Evolutionary conservation across 2,113 vertebrate genomes (phyloP).

Genomic region (Sceloporus tristichus): DNA sequence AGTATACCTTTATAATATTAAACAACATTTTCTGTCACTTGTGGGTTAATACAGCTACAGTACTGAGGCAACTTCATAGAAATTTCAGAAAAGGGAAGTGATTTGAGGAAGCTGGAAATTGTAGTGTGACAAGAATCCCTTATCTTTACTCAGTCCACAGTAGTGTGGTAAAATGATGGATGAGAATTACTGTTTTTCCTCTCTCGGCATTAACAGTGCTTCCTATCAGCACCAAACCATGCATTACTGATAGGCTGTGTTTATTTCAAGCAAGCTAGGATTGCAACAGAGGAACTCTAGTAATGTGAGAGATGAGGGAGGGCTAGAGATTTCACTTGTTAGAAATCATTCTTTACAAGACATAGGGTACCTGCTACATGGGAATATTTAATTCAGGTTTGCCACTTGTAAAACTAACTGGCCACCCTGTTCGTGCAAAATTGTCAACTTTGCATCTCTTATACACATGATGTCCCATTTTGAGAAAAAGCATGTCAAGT

Average conservation of each 20-base stretch:
- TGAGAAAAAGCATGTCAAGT: no score
- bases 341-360: conserved; percentile 1
- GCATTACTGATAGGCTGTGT: conserved; percentile 40
- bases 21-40: conserved; percentile 29
- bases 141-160: conserved; percentile 62
- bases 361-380: neutral
- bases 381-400: neutral
- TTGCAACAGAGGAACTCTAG: conserved; percentile 38
- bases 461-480: no score
- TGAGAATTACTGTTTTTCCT: conserved; percentile 64
- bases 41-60: conserved; percentile 27
- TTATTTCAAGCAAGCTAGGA: conserved; percentile 43
- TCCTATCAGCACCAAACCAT: conserved; percentile 65
- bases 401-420: neutral
- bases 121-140: conserved; percentile 68
- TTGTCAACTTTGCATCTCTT: neutral
- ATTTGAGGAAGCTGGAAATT: conserved; percentile 66
- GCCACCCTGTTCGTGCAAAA: neutral
- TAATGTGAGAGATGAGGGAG: neutral
- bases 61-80: conserved; percentile 31
- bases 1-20: neutral
- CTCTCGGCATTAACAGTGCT: conserved; percentile 41
- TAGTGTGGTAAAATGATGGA: conserved; percentile 68
- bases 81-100: conserved; percentile 53
- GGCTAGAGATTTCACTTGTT: neutral